Evolutionary conservation across 2,888 invertebrate species (phyloP), one percentile per base, ranked within the genome.

Genomic region (Chrysina gloriosa): DNA sequence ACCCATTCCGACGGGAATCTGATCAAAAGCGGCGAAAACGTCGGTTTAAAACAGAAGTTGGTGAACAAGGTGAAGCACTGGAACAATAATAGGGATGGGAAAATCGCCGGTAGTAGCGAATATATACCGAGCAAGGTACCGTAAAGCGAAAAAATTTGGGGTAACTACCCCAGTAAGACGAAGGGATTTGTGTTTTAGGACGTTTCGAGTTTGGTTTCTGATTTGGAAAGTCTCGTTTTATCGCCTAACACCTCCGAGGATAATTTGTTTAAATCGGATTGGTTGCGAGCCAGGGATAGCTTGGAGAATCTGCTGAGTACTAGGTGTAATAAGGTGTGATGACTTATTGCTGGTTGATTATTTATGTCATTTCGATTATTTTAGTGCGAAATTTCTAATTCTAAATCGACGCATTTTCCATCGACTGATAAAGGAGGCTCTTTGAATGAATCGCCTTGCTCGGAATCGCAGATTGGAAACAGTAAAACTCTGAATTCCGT

Each of bases 261-360:
- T 23, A 71, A 65, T 11, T 45, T 74, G 6, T 70, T 69, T 25
- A 69, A 64, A 65, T 42, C 69, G 0, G 72, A 75, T 19, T 72
- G 72, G 68, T 66, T 77, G n/a, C 74, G 75, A 67, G 79, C 80
- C 11, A 77, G 75, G 48, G 80, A 79, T 64, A 81, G 81, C 69
- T 72, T 81, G 61, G 81, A 80, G 67, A 77, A 76, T 69, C 65
- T 80, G 34, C 27, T 76, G n/a, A 63, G 19, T 27, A 47, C 69
- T 9, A 77, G 76, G 66, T 74, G 71, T 48, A 77, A 79, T 47
- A 74, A 77, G 69, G 76, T 74, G 67, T 31, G 25, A 3, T 14
- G n/a, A 11, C 27, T 14, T 31, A 11, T 19, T 19, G n/a, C 3
- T 6, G 2, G 3, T 4, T 6, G 31, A 48, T 36, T 14, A 36